phyloP scores from a whole-genome alignment of 2,113 vertebrate genomes.

The Sapajus apella region DNA sequence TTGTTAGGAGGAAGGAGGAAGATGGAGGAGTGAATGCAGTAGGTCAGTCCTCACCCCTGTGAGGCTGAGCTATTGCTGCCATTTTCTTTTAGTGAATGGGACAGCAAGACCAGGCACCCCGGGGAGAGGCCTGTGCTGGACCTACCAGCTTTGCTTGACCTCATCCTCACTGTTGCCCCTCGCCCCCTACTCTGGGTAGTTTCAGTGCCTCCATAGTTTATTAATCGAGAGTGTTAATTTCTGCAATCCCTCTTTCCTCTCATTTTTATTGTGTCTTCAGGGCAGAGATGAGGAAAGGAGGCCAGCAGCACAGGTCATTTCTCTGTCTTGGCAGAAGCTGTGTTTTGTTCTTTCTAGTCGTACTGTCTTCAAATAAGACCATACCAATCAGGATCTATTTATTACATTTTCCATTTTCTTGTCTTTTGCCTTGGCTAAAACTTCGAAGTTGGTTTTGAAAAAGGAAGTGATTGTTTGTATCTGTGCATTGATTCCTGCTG shows the following conservation, averaged over 20 bases:
- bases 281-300: not conserved
- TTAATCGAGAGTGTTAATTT: not conserved
- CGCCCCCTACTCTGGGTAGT: not conserved
- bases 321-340: not conserved
- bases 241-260: not conserved
- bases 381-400: not conserved
- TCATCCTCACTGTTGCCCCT: not conserved
- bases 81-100: not conserved
- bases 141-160: not conserved
- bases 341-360: not conserved
- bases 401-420: not conserved
- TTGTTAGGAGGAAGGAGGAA: not conserved
- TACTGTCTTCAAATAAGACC: not conserved
- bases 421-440: not conserved
- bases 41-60: not conserved
- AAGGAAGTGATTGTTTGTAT: not conserved
- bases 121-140: not conserved
- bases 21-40: not conserved
- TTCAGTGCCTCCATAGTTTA: not conserved
- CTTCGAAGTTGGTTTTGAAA: conserved; percentile 10
- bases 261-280: not conserved
- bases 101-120: not conserved
- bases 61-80: not conserved
- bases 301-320: not conserved
- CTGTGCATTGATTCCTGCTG: not conserved